Evolutionary conservation across 2,888 invertebrate genomes (phyloP).

Genomic region (Drosophila suboccidentalis): DNA sequence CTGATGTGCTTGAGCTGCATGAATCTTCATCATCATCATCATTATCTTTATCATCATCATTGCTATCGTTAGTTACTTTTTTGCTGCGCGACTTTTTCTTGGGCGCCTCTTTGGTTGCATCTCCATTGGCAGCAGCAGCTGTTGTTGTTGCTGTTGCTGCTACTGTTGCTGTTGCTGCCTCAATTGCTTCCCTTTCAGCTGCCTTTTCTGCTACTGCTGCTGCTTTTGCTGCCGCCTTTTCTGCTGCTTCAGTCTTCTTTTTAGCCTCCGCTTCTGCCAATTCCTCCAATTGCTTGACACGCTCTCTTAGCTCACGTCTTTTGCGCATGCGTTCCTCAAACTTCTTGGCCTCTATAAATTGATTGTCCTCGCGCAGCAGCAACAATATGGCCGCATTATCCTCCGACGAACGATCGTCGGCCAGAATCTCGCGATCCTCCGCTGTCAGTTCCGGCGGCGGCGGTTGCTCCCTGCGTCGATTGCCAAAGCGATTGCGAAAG

Average conservation of each 20-base stretch:
- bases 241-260: slow-evolving; percentile 84
- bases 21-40: slow-evolving; percentile 64
- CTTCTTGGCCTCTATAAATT: slow-evolving; percentile 85
- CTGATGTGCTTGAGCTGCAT: slow-evolving; percentile 67
- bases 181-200: slow-evolving; percentile 45
- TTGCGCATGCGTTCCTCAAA: slow-evolving; percentile 91
- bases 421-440: slow-evolving; percentile 85
- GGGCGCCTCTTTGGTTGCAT: slow-evolving; percentile 43
- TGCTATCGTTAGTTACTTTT: slow-evolving; percentile 80
- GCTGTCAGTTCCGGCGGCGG: slow-evolving; percentile 73
- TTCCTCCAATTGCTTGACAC: slow-evolving; percentile 93
- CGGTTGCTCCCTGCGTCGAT: slow-evolving; percentile 68
- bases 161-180: slow-evolving; percentile 63
- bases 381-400: slow-evolving; percentile 87
- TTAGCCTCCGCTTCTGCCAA: slow-evolving; percentile 52
- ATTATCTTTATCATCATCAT: slow-evolving; percentile 64
- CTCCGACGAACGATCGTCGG: slow-evolving; percentile 86
- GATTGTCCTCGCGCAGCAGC: slow-evolving; percentile 85
- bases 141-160: slow-evolving; percentile 61
- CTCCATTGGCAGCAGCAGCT: slow-evolving; percentile 27
- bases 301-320: slow-evolving; percentile 93
- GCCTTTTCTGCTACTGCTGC: slow-evolving; percentile 78
- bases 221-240: slow-evolving; percentile 52
- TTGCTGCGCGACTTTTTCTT: slow-evolving; percentile 76
- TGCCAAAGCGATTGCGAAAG: slow-evolving; percentile 79